These are phyloP conservation scores for Eulemur rufifrons DNA, from an alignment of 2,113 vertebrate genomes.

Conservation along the genomic window DNA sequence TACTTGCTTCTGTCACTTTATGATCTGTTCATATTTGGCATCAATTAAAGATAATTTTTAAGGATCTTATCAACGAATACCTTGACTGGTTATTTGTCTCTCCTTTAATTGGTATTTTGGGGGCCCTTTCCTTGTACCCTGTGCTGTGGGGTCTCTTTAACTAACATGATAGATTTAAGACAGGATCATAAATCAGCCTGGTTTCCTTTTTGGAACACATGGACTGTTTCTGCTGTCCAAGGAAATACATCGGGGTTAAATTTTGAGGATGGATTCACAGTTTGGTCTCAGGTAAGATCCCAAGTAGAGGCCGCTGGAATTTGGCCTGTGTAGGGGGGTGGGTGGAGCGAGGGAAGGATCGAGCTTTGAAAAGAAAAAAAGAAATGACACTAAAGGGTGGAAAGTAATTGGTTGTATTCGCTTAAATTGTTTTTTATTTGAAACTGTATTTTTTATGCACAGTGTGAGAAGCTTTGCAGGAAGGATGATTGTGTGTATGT, in stretches of 20 bases:
- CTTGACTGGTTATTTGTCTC: conserved; percentile 85
- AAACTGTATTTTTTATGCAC: conserved; percentile 21
- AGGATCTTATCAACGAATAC: conserved; percentile 86
- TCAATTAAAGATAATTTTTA: conserved; percentile 95
- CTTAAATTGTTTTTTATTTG: conserved; percentile 25
- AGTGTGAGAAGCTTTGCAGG: conserved; percentile 9
- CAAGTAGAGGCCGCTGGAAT: background rate
- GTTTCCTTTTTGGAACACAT: background rate
- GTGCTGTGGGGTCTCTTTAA: background rate
- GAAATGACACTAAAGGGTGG: background rate
- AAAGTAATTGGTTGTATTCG: background rate
- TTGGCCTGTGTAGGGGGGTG: background rate
- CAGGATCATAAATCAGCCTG: background rate
- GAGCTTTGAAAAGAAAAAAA: background rate
- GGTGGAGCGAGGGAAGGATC: background rate
- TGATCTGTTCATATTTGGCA: conserved; percentile 93
- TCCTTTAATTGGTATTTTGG: conserved; percentile 70
- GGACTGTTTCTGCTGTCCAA: background rate
- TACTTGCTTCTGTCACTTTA: conserved; percentile 91
- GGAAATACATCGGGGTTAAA: background rate
- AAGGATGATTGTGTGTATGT: background rate
- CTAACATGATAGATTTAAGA: background rate
- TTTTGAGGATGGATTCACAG: background rate
- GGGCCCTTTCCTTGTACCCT: background rate
- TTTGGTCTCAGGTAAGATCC: background rate